Conservation (phyloP, 2,113 vertebrate species). For the Dicaeum eximium region DNA sequence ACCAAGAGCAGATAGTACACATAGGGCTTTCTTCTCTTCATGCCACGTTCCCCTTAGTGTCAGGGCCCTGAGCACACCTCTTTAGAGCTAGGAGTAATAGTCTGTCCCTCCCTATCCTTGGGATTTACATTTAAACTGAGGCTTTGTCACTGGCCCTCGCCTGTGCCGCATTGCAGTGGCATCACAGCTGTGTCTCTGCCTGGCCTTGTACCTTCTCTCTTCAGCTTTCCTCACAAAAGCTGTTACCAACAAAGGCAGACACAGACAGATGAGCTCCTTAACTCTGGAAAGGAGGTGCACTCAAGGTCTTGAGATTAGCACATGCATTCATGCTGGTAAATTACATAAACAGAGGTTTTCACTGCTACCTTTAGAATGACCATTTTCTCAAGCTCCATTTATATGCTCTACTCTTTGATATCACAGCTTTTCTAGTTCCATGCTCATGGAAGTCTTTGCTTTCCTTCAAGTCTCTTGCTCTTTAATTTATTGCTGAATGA, state of each 20-base stretch:
- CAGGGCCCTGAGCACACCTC: not conserved
- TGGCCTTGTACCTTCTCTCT: not conserved
- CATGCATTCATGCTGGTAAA: not conserved
- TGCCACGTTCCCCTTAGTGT: not conserved
- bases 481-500: not conserved
- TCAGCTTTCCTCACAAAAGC: not conserved
- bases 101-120: not conserved
- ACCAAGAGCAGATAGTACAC: not conserved
- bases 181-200: not conserved
- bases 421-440: not conserved
- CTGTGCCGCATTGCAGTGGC: not conserved
- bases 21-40: not conserved
- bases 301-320: not conserved
- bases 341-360: not conserved
- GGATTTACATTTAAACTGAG: not conserved
- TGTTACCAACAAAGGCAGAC: not conserved
- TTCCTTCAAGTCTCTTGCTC: not conserved
- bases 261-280: not conserved
- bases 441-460: not conserved
- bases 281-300: not conserved
- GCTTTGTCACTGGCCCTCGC: fast-evolving
- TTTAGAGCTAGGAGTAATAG: not conserved
- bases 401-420: not conserved
- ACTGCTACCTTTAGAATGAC: not conserved
- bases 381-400: not conserved